Percentiles rank a stretch among this genome's conserved stretches.
Evolutionary conservation across 2,113 vertebrate genomes (phyloP).

Genomic region (Apeltes quadracus): DNA sequence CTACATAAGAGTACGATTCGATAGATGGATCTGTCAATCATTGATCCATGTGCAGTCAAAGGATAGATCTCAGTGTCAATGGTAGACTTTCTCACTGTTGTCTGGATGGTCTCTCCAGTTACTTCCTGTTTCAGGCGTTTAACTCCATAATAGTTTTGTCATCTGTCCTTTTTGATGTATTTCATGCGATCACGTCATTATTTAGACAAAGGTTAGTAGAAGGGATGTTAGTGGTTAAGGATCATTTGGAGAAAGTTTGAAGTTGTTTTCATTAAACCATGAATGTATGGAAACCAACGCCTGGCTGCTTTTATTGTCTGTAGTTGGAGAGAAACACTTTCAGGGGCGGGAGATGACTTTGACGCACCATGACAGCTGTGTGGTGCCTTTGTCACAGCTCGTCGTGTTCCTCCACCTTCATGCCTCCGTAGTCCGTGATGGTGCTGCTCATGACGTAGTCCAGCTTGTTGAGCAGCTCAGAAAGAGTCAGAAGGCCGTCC

Average conservation of each 20-base stretch:
- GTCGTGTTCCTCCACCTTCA: slow-evolving; percentile 69
- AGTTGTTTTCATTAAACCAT: neutral
- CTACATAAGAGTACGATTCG: neutral
- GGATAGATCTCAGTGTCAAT: neutral
- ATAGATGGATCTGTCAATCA: neutral
- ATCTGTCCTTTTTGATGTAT: neutral
- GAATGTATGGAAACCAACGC: neutral
- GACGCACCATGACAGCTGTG: neutral
- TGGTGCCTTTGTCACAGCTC: slow-evolving; percentile 64
- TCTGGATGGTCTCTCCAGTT: neutral
- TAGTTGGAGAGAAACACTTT: neutral
- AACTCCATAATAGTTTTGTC: neutral
- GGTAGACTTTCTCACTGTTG: neutral
- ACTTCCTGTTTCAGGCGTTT: neutral
- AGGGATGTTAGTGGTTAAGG: neutral
- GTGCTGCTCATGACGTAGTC: slow-evolving; percentile 75
- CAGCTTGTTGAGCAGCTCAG: slow-evolving; percentile 74
- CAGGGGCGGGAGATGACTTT: no score
- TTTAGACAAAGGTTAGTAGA: neutral
- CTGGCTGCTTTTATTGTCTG: neutral
- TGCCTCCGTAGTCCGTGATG: slow-evolving; percentile 79
- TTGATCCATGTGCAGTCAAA: neutral
- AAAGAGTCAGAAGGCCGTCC: slow-evolving; percentile 75
- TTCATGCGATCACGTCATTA: neutral
- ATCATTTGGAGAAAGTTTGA: neutral